Conservation (phyloP, 1,140 invertebrate species). For the Nautilus pompilius region DNA sequence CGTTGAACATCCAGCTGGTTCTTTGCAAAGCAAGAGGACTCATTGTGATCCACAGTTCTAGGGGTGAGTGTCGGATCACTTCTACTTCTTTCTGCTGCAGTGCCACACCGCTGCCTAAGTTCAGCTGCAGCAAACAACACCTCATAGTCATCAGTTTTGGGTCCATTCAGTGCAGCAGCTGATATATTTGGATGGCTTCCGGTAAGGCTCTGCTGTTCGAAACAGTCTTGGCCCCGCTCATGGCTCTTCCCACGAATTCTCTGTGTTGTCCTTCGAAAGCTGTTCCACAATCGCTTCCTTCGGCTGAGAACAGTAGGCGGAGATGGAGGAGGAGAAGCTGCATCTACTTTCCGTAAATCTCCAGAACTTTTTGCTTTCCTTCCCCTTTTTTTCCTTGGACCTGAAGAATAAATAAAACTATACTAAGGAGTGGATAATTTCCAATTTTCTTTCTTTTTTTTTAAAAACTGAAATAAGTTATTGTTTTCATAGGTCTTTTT, state of each 20-base stretch:
- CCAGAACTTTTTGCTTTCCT: slow-evolving; percentile 3
- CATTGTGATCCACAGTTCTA: neutral
- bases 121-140: neutral
- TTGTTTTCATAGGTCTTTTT: too few relatives aligned
- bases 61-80: neutral
- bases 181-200: slow-evolving; percentile 1
- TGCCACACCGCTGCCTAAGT: neutral
- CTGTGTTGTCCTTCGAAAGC: neutral
- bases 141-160: neutral
- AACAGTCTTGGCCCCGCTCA: neutral
- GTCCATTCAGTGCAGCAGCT: neutral
- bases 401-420: too few relatives aligned
- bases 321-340: neutral
- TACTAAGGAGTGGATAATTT: too few relatives aligned
- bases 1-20: neutral
- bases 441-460: too few relatives aligned
- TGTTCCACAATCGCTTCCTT: neutral
- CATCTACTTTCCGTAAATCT: neutral
- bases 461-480: too few relatives aligned
- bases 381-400: neutral
- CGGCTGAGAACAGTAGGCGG: neutral
- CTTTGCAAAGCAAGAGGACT: neutral
- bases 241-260: neutral
- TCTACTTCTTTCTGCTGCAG: neutral
- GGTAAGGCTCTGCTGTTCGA: neutral